phyloP scores from a whole-genome alignment of 2,113 vertebrate species.

The Brachyhypopomus gauderio region DNA sequence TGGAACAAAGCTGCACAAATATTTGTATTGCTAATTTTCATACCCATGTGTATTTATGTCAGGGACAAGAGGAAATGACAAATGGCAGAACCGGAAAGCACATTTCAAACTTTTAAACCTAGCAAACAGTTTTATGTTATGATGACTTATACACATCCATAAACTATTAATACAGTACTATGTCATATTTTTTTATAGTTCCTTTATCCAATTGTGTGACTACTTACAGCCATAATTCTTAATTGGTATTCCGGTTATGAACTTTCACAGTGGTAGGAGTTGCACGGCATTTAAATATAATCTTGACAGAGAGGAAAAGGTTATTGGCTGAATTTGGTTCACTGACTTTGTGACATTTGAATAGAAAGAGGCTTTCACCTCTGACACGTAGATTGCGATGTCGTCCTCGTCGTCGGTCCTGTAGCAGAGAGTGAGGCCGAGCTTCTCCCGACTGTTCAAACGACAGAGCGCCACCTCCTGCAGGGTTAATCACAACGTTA shows the following conservation, averaged over 20 bases:
- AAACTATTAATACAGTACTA: no score
- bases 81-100: no score
- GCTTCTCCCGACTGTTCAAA: constrained; percentile 90
- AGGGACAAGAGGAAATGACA: no score
- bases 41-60: not conserved
- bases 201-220: no score
- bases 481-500: constrained; percentile 35
- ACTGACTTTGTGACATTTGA: not conserved
- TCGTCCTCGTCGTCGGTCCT: constrained; percentile 96
- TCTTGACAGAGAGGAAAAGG: not conserved
- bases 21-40: not conserved
- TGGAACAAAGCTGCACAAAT: not conserved
- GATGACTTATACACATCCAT: no score
- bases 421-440: constrained; percentile 95
- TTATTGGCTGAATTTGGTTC: not conserved
- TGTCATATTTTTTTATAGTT: no score
- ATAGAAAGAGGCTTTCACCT: constrained; percentile 76
- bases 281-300: not conserved
- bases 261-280: not conserved
- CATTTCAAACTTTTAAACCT: no score
- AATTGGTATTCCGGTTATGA: no score
- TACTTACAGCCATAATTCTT: no score
- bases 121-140: not conserved
- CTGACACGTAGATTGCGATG: constrained; percentile 89
- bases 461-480: constrained; percentile 94